Evolutionary conservation across 2,888 invertebrate species (phyloP).

Genomic region (Bruchidius siliquastri): DNA sequence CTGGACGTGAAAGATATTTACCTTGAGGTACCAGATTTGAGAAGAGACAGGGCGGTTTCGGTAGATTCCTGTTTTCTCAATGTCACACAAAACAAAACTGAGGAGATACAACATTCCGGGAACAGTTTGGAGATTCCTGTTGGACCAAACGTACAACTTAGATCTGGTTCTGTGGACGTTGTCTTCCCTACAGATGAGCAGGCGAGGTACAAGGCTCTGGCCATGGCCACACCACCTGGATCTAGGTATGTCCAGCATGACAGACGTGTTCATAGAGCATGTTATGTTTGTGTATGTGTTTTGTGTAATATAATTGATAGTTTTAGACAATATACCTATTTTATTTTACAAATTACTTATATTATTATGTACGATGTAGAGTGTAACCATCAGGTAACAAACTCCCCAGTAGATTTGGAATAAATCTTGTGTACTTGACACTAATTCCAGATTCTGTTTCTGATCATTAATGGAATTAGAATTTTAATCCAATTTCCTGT

Average conservation of each 20-base stretch:
- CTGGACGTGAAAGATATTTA: slow-evolving; percentile 44
- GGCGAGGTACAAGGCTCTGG: slow-evolving; percentile 79
- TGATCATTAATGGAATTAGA: too few species aligned
- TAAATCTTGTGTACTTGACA: too few species aligned
- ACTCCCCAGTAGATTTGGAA: too few species aligned
- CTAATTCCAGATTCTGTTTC: too few species aligned
- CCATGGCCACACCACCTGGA: slow-evolving; percentile 55
- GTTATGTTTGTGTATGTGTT: slow-evolving; percentile 5
- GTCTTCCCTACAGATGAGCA: slow-evolving; percentile 82
- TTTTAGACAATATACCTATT: background rate
- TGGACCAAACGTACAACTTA: slow-evolving; percentile 57
- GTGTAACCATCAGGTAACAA: too few species aligned
- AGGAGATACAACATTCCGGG: slow-evolving; percentile 62
- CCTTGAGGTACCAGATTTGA: slow-evolving; percentile 72
- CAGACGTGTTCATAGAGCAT: slow-evolving; percentile 23
- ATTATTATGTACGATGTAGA: too few species aligned
- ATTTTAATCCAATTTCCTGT: too few species aligned
- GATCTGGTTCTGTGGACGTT: slow-evolving; percentile 83
- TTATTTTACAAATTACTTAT: background rate
- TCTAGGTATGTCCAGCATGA: slow-evolving; percentile 29
- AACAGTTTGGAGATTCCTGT: slow-evolving; percentile 67
- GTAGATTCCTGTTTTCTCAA: slow-evolving; percentile 84
- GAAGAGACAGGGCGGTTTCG: slow-evolving; percentile 80
- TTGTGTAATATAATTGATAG: slow-evolving; percentile 8
- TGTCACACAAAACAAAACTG: slow-evolving; percentile 67